Base-by-base conservation (phyloP, 2,113 vertebrate species). In the Eonycteris spelaea region DNA sequence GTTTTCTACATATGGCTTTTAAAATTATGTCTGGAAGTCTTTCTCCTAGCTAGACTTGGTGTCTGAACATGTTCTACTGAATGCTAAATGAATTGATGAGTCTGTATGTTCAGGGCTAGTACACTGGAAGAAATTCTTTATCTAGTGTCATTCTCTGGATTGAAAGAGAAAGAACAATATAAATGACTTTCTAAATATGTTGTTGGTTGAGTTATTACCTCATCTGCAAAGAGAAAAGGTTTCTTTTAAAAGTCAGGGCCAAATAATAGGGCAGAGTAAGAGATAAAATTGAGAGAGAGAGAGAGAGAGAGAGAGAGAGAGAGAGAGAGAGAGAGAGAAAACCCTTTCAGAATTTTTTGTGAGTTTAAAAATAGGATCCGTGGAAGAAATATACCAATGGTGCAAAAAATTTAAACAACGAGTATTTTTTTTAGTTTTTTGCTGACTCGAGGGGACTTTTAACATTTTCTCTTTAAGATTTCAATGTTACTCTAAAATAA, bases 181-280 rank as follows among this genome's bases (percentile, higher is more conserved):
- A 89, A 89, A 84, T 19, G 57, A 96, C 10, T 33, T 65, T 86
- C 35, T 85, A 94, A 95, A 89, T 91, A 65, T 71, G 70, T 78
- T 91, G 61, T 30, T 91, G 78, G 38, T 91, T 24, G 95, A 97
- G n/a, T 89, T 93, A 43, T 90, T 96, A 92, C 14, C 38, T 70
- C 77, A 22, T 68, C 15, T 91, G 51, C 55, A 6, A 67, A 48
- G 57, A 92, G 61, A 38, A 93, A 90, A 73, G 30, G 33, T 80
- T 74, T 28, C 18, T 82, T 91, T 83, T 68, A 21, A 51, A 38
- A 90, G 6, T 51, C 43, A 93, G 79, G 53, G 6, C 2, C 55
- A 48, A 61, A n/a, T 59, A 83, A 80, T 21, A 88, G 13, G 24
- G 26, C 33, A 86, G 43, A 80, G 28, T 38, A 26, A 88, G 59